phyloP scores from a whole-genome alignment of 2,113 vertebrate species.

The Crypturellus undulatus region DNA sequence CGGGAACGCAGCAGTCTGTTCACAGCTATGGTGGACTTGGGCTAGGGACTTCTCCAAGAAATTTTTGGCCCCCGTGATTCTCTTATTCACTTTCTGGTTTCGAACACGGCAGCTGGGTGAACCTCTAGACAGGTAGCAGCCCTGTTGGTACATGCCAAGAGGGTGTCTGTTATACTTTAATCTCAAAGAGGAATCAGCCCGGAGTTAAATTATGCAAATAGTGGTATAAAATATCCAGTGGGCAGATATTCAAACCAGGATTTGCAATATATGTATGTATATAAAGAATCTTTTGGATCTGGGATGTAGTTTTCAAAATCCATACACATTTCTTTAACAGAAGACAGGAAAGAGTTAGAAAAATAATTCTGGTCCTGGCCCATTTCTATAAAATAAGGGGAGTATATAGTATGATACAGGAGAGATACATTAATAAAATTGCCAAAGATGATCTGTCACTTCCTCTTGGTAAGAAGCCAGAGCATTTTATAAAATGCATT shows the following conservation, averaged over 20 bases:
- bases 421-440: slow-evolving; percentile 59
- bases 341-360: background rate
- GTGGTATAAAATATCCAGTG: background rate
- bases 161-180: background rate
- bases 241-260: slow-evolving; percentile 5
- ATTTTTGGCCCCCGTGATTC: background rate
- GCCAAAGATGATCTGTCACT: slow-evolving; percentile 54
- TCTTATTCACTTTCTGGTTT: background rate
- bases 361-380: background rate
- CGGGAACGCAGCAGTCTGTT: background rate
- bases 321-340: background rate
- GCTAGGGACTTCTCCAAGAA: background rate
- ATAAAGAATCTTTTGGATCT: background rate
- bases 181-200: background rate
- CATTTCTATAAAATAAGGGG: background rate
- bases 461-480: slow-evolving; percentile 54
- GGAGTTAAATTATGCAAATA: slow-evolving; percentile 4
- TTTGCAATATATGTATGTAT: background rate
- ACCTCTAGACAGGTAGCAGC: background rate
- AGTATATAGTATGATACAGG: background rate
- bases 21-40: background rate
- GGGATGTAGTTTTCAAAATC: background rate
- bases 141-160: background rate
- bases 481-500: slow-evolving; percentile 60
- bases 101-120: background rate